Base-by-base conservation (phyloP, 2,113 vertebrate genomes). In the Tringa solitaria region DNA sequence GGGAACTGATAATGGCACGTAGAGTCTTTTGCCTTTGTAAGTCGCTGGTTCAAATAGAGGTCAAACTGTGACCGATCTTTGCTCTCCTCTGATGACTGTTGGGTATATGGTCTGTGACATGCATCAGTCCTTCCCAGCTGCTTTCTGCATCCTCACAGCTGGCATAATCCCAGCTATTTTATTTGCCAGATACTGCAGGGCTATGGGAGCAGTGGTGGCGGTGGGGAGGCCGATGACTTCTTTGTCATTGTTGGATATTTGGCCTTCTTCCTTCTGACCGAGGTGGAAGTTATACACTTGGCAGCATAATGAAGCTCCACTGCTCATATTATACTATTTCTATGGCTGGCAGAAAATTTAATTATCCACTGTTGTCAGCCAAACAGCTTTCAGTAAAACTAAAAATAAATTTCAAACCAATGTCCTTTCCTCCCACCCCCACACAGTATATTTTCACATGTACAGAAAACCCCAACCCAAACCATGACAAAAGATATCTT, bases 231-330 rank as follows among this genome's bases (percentile, higher is more conserved):
- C 86, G 79, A 54, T 32, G 65, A 87, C 73, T 89, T 75, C 69
- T 89, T 84, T 90, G 90, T 81, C 83, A 65, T 87, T 94, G 84
- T 56, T 87, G 57, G 61, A 75, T 89, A 88, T 95, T 90, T 89
- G 48, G 61, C 89, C 45, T 53, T 72, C 57, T 82, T 85, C 24
- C 5, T 8, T 86, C 60, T 89, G 56, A 84, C 24, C 48, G 75
- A 93, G 39, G 86, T 90, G 48, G 45, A 84, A 75, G 32, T 53
- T 82, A 68, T 4, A 79, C 27, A 61, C 61, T 87, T 96, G 84
- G 72, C 65, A 90, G 54, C 14, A 39, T 11, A 89, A 78, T 6
- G 7, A 73, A 92, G 41, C 45, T 87, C 46, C 32, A 5, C 15
- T 69, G 24, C 48, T 86, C 37, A 30, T 45, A 61, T 79, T 86